Percentiles rank a stretch among this genome's conserved stretches.
phyloP scores from a whole-genome alignment of 2,888 invertebrate genomes.

The Strigamia transsilvanica region DNA sequence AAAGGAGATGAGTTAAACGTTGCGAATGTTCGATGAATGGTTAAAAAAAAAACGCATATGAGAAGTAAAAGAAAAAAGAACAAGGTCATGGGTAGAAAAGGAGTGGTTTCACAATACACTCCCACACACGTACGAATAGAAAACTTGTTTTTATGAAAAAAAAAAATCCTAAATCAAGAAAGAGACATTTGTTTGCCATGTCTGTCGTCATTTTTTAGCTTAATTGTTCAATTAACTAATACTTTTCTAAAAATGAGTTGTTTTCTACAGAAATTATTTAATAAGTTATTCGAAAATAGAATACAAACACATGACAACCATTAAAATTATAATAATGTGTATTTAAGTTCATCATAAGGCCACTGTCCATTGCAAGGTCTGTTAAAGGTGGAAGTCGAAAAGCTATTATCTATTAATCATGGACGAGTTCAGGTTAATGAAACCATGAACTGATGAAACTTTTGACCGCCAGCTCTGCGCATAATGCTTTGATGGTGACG shows the following conservation, averaged over 20 bases:
- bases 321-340: neutral
- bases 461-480: slow-evolving; percentile 13
- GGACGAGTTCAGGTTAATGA: slow-evolving; percentile 11
- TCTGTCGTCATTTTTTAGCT: neutral
- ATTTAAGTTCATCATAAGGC: slow-evolving; percentile 1
- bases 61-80: slow-evolving; percentile 14
- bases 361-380: slow-evolving; percentile 21
- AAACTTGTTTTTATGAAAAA: neutral
- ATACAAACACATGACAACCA: neutral
- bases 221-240: neutral
- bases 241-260: neutral
- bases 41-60: neutral
- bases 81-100: slow-evolving; percentile 31
- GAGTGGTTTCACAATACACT: slow-evolving; percentile 26
- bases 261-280: neutral
- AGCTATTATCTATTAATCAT: slow-evolving; percentile 3
- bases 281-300: neutral
- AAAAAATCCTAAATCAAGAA: neutral
- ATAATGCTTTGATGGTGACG: neutral
- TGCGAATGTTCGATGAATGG: slow-evolving; percentile 44
- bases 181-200: neutral
- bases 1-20: slow-evolving; percentile 47
- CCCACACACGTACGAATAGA: slow-evolving; percentile 23
- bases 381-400: neutral
- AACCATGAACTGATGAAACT: slow-evolving; percentile 15